Percentiles rank a stretch among this genome's conserved stretches.
Evolutionary conservation across 2,113 vertebrate genomes (phyloP).

Genomic region (Tylochromis polylepis): DNA sequence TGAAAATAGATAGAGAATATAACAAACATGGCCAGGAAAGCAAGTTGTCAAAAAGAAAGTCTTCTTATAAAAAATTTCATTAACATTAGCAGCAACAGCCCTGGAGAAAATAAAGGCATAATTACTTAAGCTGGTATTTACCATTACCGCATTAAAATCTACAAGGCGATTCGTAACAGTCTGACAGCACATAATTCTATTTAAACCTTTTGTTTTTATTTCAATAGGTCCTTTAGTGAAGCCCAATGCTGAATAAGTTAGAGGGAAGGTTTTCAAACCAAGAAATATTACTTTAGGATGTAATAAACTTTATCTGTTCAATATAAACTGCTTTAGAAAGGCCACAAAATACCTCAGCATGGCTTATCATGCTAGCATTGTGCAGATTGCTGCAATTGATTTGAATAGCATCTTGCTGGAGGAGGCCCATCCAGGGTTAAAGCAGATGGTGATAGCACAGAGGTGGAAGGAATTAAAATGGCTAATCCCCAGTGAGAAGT

Average conservation of each 20-base stretch:
- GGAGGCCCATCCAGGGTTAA: constrained; percentile 32
- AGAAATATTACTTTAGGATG: constrained; percentile 30
- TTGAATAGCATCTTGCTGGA: constrained; percentile 48
- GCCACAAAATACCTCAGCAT: constrained; percentile 25
- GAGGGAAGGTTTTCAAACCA: not conserved
- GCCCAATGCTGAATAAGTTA: not conserved
- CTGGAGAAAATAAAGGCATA: not conserved
- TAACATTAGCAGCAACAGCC: not conserved
- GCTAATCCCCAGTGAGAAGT: constrained; percentile 49
- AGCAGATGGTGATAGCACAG: constrained; percentile 53
- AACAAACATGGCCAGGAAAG: not conserved
- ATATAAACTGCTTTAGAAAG: constrained; percentile 57
- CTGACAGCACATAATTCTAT: not conserved
- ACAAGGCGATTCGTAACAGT: not conserved
- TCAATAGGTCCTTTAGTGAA: not conserved
- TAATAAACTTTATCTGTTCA: constrained; percentile 49
- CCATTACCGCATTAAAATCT: constrained; percentile 20
- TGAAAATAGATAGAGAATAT: not conserved
- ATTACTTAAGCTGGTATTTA: constrained; percentile 6
- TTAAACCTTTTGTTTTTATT: not conserved
- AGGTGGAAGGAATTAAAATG: constrained; percentile 67
- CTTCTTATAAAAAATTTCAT: not conserved
- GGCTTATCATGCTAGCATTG: constrained; percentile 45
- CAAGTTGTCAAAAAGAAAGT: not conserved
- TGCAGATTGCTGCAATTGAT: constrained; percentile 50